Evolutionary conservation across 2,113 vertebrate species (phyloP).

Genomic region (Hippoglossus stenolepis): DNA sequence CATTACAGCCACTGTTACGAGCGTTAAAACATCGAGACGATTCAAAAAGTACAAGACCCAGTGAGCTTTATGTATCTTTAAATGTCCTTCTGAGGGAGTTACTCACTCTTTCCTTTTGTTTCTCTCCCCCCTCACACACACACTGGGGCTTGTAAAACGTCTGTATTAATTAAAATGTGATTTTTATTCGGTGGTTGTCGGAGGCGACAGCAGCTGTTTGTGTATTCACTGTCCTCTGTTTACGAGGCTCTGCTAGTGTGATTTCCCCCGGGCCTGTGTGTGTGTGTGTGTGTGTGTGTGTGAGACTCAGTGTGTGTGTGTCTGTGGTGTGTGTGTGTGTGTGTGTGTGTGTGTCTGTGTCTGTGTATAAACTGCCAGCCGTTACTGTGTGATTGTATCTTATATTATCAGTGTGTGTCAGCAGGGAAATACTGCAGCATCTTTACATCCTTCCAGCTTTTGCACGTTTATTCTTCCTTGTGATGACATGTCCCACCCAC

Average conservation of each 20-base stretch:
- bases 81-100: neutral
- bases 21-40: neutral
- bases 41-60: neutral
- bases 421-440: slow-evolving; percentile 22
- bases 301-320: neutral
- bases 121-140: neutral
- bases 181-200: slow-evolving; percentile 50
- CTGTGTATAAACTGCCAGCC: neutral
- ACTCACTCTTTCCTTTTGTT: neutral
- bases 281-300: slow-evolving; percentile 8
- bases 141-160: slow-evolving; percentile 1
- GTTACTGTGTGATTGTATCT: neutral
- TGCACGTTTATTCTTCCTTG: neutral
- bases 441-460: slow-evolving; percentile 28
- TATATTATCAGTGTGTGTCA: slow-evolving; percentile 23
- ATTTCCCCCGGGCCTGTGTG: slow-evolving; percentile 54
- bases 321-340: neutral
- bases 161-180: slow-evolving; percentile 46
- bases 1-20: neutral
- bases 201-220: slow-evolving; percentile 38
- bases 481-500: neutral
- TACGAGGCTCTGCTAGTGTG: slow-evolving; percentile 43
- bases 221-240: slow-evolving; percentile 45
- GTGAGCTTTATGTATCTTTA: neutral
- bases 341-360: neutral